Base-by-base conservation (phyloP, 2,888 invertebrate genomes). In the Leucophenga montana region DNA sequence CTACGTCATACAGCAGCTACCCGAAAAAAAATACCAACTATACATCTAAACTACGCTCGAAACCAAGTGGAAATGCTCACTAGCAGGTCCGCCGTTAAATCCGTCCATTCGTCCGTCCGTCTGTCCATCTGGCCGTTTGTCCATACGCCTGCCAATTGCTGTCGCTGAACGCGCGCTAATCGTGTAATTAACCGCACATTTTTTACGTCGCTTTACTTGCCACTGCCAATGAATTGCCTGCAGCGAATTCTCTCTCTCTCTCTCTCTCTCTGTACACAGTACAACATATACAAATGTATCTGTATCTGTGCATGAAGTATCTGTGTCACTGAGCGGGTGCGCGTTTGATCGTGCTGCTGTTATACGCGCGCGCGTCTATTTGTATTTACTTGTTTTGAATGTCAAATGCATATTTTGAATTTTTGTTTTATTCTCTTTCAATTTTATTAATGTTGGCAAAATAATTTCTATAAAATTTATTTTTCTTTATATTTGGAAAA, bases 161-260 rank as follows among this genome's bases (percentile, higher is more conserved):
- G 57, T 57, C 57, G 57, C 22, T n/a, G 31, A 57, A 48, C 48
- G 46, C 48, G 48, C 48, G 48, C 48, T 64, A 39, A 64, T 48
- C 62, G 22, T 48, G 48, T 48, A 64, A 48, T 48, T 64, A 64
- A 48, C 20, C 46, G 20, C 48, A 64, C 11, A 20, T 48, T 46
- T 39, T 64, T n/a, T 64, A 4, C 27, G 20, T 62, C 18, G 50
- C 18, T 50, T 27, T 27, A 27, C 18, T 18, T 54, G 18, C 53
- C 18, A 16, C 18, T 54, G 9, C 18, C 20, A 16, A 11, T 59
- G 59, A 16, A 59, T 59, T 59, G 18, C 27, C 18, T 53, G 53
- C 20, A 18, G 16, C 16, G 18, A 9, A 18, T 53, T n/a, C 20
- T 53, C 53, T 50, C 16, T 18, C 50, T 50, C 16, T 50, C n/a